Percentiles rank a stretch among this genome's conserved stretches.
phyloP scores from a whole-genome alignment of 2,888 invertebrate species.

The Microctonus brassicae region DNA sequence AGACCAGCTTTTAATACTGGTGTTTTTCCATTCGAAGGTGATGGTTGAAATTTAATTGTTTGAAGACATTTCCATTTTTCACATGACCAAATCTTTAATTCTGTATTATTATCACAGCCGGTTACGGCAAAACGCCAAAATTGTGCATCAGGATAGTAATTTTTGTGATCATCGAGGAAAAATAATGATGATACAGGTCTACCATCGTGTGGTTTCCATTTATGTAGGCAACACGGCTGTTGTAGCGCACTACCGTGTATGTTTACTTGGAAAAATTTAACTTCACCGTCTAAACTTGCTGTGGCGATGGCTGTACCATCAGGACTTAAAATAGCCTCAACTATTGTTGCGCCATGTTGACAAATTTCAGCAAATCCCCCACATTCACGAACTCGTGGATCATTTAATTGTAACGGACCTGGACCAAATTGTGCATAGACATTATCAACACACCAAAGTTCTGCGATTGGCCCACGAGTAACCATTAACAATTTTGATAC shows the following conservation, averaged over 20 bases:
- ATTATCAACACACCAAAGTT: slow-evolving; percentile 62
- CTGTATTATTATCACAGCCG: slow-evolving; percentile 89
- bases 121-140: slow-evolving; percentile 98
- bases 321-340: slow-evolving; percentile 91
- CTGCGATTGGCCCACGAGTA: slow-evolving; percentile 81
- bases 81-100: slow-evolving; percentile 94
- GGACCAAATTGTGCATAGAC: slow-evolving; percentile 57
- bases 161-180: slow-evolving; percentile 93
- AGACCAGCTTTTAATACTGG: slow-evolving; percentile 82
- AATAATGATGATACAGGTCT: slow-evolving; percentile 89
- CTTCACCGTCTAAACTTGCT: slow-evolving; percentile 88
- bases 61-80: slow-evolving; percentile 96
- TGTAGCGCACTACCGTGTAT: slow-evolving; percentile 72
- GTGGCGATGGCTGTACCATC: slow-evolving; percentile 96
- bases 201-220: slow-evolving; percentile 94
- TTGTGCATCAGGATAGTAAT: slow-evolving; percentile 80
- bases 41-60: slow-evolving; percentile 79
- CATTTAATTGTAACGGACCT: slow-evolving; percentile 54
- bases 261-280: slow-evolving; percentile 93
- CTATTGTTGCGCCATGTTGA: slow-evolving; percentile 77
- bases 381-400: slow-evolving; percentile 56
- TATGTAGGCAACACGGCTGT: slow-evolving; percentile 87
- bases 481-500: slow-evolving; percentile 85
- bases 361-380: slow-evolving; percentile 72
- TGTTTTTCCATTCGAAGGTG: slow-evolving; percentile 66